Conservation (phyloP, 2,113 vertebrate species). For the Crotalus viridis region DNA sequence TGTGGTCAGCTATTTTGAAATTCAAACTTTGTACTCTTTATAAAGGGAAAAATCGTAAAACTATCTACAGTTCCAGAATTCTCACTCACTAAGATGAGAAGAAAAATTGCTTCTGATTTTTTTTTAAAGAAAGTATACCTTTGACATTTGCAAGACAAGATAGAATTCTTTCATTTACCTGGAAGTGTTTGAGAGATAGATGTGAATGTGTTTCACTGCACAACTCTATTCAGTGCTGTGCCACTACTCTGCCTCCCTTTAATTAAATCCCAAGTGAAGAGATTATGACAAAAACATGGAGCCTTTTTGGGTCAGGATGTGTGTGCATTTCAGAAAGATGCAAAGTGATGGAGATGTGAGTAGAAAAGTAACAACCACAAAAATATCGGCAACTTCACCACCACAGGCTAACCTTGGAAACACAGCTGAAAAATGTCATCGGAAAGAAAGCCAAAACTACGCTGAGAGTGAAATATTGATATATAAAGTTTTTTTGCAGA, state of each 20-base stretch:
- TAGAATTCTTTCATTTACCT: background rate
- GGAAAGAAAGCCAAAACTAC: background rate
- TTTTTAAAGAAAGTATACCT: background rate
- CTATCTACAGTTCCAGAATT: background rate
- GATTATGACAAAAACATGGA: background rate
- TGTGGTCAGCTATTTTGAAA: background rate
- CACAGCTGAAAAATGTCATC: background rate
- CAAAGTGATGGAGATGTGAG: background rate
- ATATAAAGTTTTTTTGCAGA: background rate
- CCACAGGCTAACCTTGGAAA: background rate
- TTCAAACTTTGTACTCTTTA: background rate
- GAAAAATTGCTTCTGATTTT: background rate
- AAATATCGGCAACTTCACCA: background rate
- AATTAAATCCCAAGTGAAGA: background rate
- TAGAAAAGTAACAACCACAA: background rate
- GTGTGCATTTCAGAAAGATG: background rate
- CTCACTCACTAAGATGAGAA: background rate
- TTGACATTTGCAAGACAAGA: background rate
- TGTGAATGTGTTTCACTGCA: background rate
- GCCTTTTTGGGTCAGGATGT: background rate
- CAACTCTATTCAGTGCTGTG: background rate
- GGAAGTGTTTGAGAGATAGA: background rate
- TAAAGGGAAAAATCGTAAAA: background rate
- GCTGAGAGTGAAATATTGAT: background rate
- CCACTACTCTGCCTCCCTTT: background rate